Evolutionary conservation across 2,797 vertebrate genomes (phyloP).

Genomic region (Myripristis jacobus): DNA sequence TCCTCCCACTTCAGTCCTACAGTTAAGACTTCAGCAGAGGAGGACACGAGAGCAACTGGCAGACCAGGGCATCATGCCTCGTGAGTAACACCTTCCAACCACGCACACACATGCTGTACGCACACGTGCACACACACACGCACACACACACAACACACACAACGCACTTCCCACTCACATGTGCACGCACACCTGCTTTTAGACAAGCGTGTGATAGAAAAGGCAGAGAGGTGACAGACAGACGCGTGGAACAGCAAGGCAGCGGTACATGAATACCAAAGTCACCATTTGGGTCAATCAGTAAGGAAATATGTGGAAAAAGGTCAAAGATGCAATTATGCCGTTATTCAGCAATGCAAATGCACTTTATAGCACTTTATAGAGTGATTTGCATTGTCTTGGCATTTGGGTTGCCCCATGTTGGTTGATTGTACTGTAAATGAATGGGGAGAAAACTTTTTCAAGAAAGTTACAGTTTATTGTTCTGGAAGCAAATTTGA

Average conservation of each 20-base stretch:
- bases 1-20: slow-evolving; percentile 88
- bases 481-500: background rate
- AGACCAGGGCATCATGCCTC: slow-evolving; percentile 96
- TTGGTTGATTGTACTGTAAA: too few relatives aligned
- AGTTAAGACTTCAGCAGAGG: slow-evolving; percentile 98
- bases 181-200: background rate
- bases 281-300: too few relatives aligned
- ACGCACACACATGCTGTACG: slow-evolving; percentile 5
- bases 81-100: slow-evolving; percentile 87
- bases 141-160: slow-evolving; percentile 6
- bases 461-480: too few relatives aligned
- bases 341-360: too few relatives aligned
- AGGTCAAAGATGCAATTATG: too few relatives aligned
- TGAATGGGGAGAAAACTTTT: too few relatives aligned
- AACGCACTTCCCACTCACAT: background rate
- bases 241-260: slow-evolving; percentile 5
- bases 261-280: too few relatives aligned
- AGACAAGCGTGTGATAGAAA: background rate
- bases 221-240: background rate
- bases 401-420: too few relatives aligned
- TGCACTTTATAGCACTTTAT: too few relatives aligned
- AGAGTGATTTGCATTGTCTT: too few relatives aligned
- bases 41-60: slow-evolving; percentile 95
- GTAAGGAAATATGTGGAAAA: too few relatives aligned
- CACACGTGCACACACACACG: slow-evolving; percentile 3